phyloP scores from a whole-genome alignment of 2,888 invertebrate species.

The Sylvicola cinctus region DNA sequence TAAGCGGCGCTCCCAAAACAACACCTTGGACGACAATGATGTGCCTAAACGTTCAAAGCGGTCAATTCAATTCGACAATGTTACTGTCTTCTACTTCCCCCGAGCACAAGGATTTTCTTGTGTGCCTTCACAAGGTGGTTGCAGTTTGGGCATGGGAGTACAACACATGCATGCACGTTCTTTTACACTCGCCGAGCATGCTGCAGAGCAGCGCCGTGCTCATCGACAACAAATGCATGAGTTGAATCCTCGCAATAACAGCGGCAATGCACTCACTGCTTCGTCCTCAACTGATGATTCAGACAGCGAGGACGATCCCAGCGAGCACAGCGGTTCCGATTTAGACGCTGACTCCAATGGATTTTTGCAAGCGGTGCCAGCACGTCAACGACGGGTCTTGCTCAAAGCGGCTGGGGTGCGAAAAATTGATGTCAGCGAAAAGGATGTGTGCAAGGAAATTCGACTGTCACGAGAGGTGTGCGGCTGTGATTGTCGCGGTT shows the following conservation, averaged over 20 bases:
- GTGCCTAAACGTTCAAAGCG: slow-evolving; percentile 49
- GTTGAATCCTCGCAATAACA: slow-evolving; percentile 19
- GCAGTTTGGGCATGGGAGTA: slow-evolving; percentile 84
- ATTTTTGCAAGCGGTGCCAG: slow-evolving; percentile 81
- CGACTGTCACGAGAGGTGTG: slow-evolving; percentile 81
- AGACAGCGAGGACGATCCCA: slow-evolving; percentile 66
- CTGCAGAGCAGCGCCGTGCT: slow-evolving; percentile 63
- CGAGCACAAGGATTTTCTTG: slow-evolving; percentile 81
- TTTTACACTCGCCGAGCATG: slow-evolving; percentile 36
- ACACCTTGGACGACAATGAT: too few relatives aligned
- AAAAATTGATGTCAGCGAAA: slow-evolving; percentile 83
- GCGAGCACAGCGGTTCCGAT: slow-evolving; percentile 64
- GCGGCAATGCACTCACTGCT: too few relatives aligned
- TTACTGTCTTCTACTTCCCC: slow-evolving; percentile 89
- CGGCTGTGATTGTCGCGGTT: slow-evolving; percentile 80
- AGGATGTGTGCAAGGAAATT: slow-evolving; percentile 85
- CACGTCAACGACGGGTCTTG: slow-evolving; percentile 70
- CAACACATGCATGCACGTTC: slow-evolving; percentile 38
- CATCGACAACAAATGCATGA: slow-evolving; percentile 59
- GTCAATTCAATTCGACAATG: slow-evolving; percentile 72
- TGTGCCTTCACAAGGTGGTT: slow-evolving; percentile 74
- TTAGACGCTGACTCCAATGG: slow-evolving; percentile 77
- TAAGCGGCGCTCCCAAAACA: slow-evolving; percentile 36
- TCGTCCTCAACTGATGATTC: slow-evolving; percentile 45
- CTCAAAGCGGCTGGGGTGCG: slow-evolving; percentile 82